Conservation (phyloP, 2,797 vertebrate genomes). For the Esox masquinongy region DNA sequence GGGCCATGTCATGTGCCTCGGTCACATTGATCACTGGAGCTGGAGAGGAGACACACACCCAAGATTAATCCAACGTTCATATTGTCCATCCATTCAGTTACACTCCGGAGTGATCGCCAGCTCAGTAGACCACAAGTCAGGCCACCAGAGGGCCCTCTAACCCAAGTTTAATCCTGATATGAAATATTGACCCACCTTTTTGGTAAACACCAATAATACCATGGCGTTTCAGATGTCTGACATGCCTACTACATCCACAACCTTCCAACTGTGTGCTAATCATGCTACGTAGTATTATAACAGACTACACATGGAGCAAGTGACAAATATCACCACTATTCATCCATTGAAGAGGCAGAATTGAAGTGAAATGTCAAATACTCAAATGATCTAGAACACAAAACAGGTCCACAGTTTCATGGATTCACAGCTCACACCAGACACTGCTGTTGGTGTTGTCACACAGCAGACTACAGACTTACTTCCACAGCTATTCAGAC, state of each 20-base stretch:
- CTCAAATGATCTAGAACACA: too few relatives aligned
- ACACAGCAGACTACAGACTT: not conserved
- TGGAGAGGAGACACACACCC: slow-evolving; percentile 38
- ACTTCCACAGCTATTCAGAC: not conserved
- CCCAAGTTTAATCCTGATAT: not conserved
- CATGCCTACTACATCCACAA: too few relatives aligned
- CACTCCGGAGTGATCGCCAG: not conserved
- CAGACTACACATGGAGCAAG: too few relatives aligned
- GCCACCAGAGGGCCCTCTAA: slow-evolving; percentile 21
- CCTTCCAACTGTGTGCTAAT: too few relatives aligned
- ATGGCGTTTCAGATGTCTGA: too few relatives aligned
- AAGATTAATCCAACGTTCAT: not conserved
- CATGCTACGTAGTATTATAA: too few relatives aligned
- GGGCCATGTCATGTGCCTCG: slow-evolving; percentile 65
- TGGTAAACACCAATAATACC: not conserved
- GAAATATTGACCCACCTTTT: not conserved
- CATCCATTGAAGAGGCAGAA: too few relatives aligned
- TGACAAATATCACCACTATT: too few relatives aligned
- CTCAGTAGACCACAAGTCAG: not conserved
- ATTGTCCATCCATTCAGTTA: not conserved
- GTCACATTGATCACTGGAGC: slow-evolving; percentile 71
- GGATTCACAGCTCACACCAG: not conserved
- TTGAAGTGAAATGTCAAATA: too few relatives aligned
- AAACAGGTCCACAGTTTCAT: not conserved
- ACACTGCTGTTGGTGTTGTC: not conserved